phyloP scores from a whole-genome alignment of 1,140 invertebrate species.

The Panonychus citri region DNA sequence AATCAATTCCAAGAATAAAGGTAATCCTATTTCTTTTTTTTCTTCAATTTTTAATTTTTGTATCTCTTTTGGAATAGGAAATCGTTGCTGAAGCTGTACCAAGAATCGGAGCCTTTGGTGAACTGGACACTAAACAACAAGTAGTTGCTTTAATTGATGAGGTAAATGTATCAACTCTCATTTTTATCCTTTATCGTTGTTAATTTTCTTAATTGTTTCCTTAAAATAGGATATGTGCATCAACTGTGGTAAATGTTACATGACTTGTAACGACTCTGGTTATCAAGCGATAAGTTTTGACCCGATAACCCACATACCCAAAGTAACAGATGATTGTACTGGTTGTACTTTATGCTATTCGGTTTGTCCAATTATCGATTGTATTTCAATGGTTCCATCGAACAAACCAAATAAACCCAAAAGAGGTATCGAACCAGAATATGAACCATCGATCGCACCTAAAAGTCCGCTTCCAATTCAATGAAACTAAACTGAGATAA shows the following conservation, averaged over 20 bases:
- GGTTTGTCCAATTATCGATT: conserved; percentile 94
- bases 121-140: conserved; percentile 65
- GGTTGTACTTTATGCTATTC: conserved; percentile 82
- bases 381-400: conserved; percentile 47
- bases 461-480: neutral
- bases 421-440: conserved; percentile 13
- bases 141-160: conserved; percentile 90
- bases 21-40: too few relatives aligned
- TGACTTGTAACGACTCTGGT: conserved; percentile 94
- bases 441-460: neutral
- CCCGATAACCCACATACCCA: conserved; percentile 62
- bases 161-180: conserved; percentile 41
- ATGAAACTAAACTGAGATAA: too few relatives aligned
- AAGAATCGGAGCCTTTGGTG: conserved; percentile 55
- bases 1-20: neutral
- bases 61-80: conserved; percentile 25
- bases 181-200: too few relatives aligned
- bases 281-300: conserved; percentile 90
- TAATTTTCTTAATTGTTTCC: neutral
- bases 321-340: conserved; percentile 81
- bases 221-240: conserved; percentile 78
- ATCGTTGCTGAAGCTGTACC: conserved; percentile 52
- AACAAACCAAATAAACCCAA: conserved; percentile 16
- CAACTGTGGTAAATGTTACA: conserved; percentile 99
- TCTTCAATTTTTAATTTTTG: too few relatives aligned